Conservation (phyloP, 2,797 vertebrate species). For the Anabas testudineus region DNA sequence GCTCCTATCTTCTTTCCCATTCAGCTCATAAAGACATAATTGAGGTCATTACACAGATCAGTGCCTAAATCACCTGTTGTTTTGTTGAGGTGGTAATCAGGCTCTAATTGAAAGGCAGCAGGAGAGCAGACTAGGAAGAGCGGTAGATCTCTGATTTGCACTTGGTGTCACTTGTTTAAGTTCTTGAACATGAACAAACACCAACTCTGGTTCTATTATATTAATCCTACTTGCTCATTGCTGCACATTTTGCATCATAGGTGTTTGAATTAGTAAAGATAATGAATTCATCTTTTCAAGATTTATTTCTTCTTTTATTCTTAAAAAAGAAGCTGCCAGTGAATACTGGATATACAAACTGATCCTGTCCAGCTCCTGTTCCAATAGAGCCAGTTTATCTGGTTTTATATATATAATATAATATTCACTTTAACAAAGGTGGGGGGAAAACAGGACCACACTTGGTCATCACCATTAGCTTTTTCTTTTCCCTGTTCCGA, state of each 20-base stretch:
- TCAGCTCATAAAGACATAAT: slow-evolving; percentile 63
- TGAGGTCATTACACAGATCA: slow-evolving; percentile 56
- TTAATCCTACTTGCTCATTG: background rate
- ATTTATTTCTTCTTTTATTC: no score
- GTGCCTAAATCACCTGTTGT: slow-evolving; percentile 57
- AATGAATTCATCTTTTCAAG: no score
- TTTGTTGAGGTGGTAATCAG: slow-evolving; percentile 59
- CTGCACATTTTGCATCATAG: background rate
- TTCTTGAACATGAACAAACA: slow-evolving; percentile 1
- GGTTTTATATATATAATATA: no score
- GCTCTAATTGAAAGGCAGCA: slow-evolving; percentile 67
- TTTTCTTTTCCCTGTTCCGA: no score
- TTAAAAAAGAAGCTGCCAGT: background rate
- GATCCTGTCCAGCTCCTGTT: background rate
- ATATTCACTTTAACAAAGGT: no score
- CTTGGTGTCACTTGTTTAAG: background rate
- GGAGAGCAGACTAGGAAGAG: slow-evolving; percentile 34
- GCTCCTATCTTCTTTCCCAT: slow-evolving; percentile 38
- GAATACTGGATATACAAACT: background rate
- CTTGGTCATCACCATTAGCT: no score
- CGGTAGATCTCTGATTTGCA: background rate
- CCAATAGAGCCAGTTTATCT: background rate
- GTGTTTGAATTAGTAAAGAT: background rate
- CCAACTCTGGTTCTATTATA: background rate
- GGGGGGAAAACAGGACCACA: no score